Base-by-base conservation (phyloP, 1,140 invertebrate species). In the Meloidogyne floridensis region DNA sequence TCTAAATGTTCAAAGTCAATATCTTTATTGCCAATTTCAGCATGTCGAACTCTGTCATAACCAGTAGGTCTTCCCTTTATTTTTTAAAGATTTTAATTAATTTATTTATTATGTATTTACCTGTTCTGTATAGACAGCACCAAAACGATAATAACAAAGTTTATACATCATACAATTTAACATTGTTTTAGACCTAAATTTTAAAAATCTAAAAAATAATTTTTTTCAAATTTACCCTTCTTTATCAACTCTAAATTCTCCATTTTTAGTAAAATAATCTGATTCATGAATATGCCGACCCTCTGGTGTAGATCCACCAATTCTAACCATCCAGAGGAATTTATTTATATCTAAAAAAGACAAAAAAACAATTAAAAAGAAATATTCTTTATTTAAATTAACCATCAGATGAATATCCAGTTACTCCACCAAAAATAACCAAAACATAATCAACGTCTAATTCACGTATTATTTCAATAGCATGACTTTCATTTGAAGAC, bases 101-200 rank as follows among this genome's bases (percentile, higher is more conserved):
- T 93, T 86, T 92, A 51, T 42, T 10, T 32, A 18, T 32, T 32
- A 32, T 32, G 32, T 32, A n/a, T 76, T 42, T 20, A 83, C 86
- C 71, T 88, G 87, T 80, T 87, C 87, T 8, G 85, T 84, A 51
- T 83, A 84, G 69, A 97, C 91, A 87, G 96, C 94, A 8, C 95
- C 96, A 92, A 96, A 99, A 89, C 95, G 93, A 92, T 98, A 99
- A 91, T 99, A 99, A 88, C 95, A 96, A 85, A 99, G 91, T 92
- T 98, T 99, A 91, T 99, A 99, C 98, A 99, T 99, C 59, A 99
- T 92, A 92, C 95, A 98, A 91, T 99, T 98, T 56, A 99, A 92
- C 85, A 99, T 93, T 11, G 95, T 96, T 73, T 95, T 94, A 0
- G 97, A 95, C 5, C 77, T 79, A 32, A 56, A 77, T 18, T 42